Evolutionary conservation across 2,888 invertebrate genomes (phyloP), one percentile per base, ranked within the genome.

Genomic region (Drosophila buzzatii): DNA sequence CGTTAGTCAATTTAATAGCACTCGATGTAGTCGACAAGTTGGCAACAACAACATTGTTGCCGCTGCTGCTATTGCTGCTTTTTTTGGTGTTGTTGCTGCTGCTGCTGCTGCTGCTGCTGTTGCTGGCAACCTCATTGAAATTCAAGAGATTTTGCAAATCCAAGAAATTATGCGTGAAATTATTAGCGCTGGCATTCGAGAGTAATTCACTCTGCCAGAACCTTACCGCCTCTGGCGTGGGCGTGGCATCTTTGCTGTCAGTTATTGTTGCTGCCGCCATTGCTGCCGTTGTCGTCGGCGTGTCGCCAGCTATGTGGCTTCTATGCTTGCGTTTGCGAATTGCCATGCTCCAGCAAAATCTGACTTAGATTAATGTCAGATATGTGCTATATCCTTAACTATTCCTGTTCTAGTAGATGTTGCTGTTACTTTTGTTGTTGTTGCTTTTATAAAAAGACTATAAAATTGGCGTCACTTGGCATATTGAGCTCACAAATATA

Each of bases 151-250:
- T 90, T 71, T 87, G 87, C 68, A 90, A 85, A 76, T 90, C 90
- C 63, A 75, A 73, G 79, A 90, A 80, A 90, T 90, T 86, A 81
- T 89, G 90, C 82, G 89, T 89, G 78, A 84, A 91, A 85, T 90
- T 86, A 89, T 88, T 87, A 53, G 79, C 70, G 51, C 57, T 59
- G 39, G 20, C 57, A 42, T 79, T 76, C 57, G 69, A 60, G 53
- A 69, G 20, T 49, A 67, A 47, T 47, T 78, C 64, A 51, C 18
- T 66, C 12, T 57, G 52, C 76, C 78, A 77, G 44, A 58, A 57
- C 49, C 63, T 27, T 41, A 20, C 45, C 16, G 58, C 51, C 49
- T 57, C 41, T 18, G 66, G 56, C 44, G 68, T 58, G 58, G 72
- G 27, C 39, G 53, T 52, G 51, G 59, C 59, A 2, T 37, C 41